A percentile compares a stretch with the other conserved stretches of the same genome.
phyloP scores from a whole-genome alignment of 2,113 vertebrate species.

The Limnothrissa miodon region DNA sequence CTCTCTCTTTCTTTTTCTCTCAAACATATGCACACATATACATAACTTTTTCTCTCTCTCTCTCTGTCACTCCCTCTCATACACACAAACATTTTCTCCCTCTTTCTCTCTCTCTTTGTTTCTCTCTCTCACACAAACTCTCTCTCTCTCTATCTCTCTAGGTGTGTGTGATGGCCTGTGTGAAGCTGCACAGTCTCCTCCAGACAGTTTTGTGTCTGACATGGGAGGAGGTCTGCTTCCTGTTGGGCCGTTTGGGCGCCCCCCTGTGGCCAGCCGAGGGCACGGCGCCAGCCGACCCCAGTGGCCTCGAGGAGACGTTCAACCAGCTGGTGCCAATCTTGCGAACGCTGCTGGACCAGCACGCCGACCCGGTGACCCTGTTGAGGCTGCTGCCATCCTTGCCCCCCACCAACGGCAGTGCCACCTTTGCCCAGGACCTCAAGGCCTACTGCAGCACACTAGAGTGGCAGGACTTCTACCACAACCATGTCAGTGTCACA shows the following conservation, averaged over 20 bases:
- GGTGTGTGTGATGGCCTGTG: conserved; percentile 86
- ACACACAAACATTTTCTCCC: not conserved
- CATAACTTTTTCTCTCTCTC: not conserved
- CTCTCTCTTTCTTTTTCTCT: too few species aligned
- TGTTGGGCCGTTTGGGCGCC: conserved; percentile 85
- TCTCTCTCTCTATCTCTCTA: conserved; percentile 44
- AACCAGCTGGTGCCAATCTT: conserved; percentile 86
- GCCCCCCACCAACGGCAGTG: conserved; percentile 90
- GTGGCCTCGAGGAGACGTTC: conserved; percentile 66
- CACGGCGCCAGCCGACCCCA: conserved; percentile 13
- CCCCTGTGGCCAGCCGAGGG: conserved; percentile 68
- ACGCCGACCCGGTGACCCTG: conserved; percentile 77
- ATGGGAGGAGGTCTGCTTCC: conserved; percentile 87
- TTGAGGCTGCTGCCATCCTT: conserved; percentile 84
- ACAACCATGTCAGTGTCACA: conserved; percentile 76
- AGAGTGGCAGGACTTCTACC: conserved; percentile 90
- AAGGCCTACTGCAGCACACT: conserved; percentile 79
- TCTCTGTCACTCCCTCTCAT: not conserved
- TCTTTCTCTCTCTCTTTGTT: not conserved
- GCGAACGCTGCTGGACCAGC: conserved; percentile 86
- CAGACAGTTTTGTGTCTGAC: conserved; percentile 79
- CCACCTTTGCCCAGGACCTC: conserved; percentile 91
- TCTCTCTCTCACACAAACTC: not conserved
- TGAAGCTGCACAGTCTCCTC: conserved; percentile 92
- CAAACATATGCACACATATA: too few species aligned